Conservation (phyloP, 2,888 invertebrate species). For the Stratiomys singularior region DNA sequence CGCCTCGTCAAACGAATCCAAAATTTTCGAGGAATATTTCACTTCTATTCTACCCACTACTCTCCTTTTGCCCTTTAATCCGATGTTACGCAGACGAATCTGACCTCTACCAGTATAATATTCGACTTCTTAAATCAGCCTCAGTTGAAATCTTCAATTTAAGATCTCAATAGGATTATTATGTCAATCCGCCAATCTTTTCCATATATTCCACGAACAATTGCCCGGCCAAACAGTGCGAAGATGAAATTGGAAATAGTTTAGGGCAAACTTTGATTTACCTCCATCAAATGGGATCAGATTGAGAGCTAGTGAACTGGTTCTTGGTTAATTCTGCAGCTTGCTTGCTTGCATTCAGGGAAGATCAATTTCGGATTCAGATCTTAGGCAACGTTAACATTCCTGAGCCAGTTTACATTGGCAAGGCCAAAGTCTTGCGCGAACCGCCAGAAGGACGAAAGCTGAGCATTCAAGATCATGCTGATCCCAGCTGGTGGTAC, state of each 20-base stretch:
- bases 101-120: neutral
- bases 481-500: constrained; percentile 36
- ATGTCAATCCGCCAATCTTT: constrained; percentile 4
- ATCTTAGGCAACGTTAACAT: constrained; percentile 18
- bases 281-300: constrained; percentile 29
- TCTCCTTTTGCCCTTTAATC: neutral
- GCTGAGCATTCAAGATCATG: constrained; percentile 18
- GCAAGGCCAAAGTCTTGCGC: constrained; percentile 12
- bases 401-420: constrained; percentile 37
- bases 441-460: neutral
- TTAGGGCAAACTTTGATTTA: constrained; percentile 11
- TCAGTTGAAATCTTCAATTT: neutral
- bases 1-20: too few species aligned
- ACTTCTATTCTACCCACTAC: neutral
- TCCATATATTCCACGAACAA: neutral
- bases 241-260: neutral
- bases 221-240: neutral
- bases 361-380: neutral
- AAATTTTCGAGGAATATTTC: too few species aligned
- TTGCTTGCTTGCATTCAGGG: neutral
- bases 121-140: neutral
- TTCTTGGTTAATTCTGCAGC: neutral
- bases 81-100: neutral
- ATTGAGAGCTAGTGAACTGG: constrained; percentile 22
- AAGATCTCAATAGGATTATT: constrained; percentile 18